These are phyloP conservation scores for Lagria hirta DNA, from an alignment of 2,888 invertebrate species.

Conservation along the genomic window DNA sequence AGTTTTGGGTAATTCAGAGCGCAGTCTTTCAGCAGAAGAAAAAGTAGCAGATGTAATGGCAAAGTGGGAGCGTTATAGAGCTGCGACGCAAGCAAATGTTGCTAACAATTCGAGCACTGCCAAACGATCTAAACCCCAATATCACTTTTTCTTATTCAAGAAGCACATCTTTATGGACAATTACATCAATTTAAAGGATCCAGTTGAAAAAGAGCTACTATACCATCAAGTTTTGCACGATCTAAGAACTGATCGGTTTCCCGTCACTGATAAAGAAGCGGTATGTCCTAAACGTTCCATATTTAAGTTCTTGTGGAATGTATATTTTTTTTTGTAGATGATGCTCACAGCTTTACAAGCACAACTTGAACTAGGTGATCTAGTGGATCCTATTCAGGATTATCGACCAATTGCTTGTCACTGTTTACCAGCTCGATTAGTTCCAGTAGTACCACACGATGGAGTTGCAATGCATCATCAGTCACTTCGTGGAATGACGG, in stretches of 20 bases:
- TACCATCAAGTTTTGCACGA: constrained; percentile 93
- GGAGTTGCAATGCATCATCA: constrained; percentile 91
- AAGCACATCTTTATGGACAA: constrained; percentile 82
- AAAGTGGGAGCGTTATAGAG: constrained; percentile 87
- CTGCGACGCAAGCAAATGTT: constrained; percentile 63
- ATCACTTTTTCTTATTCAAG: constrained; percentile 74
- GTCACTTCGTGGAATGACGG: constrained; percentile 81
- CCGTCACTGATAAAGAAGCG: constrained; percentile 91
- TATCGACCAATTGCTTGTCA: constrained; percentile 71
- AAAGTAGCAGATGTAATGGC: constrained; percentile 94
- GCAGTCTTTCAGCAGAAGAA: constrained; percentile 81
- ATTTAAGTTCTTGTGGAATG: constrained; percentile 4
- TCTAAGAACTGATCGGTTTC: constrained; percentile 86
- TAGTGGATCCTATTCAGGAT: constrained; percentile 66
- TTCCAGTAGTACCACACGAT: constrained; percentile 75
- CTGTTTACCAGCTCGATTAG: constrained; percentile 81
- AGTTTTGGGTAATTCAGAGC: constrained; percentile 82
- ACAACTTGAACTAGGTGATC: constrained; percentile 89
- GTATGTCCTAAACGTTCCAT: constrained; percentile 60
- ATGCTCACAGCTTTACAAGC: constrained; percentile 93
- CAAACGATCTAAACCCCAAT: constrained; percentile 54
- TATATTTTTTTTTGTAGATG: constrained; percentile 61
- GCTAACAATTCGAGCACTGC: constrained; percentile 47
- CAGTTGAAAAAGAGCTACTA: constrained; percentile 89
- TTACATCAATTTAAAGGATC: constrained; percentile 76